Percentiles rank a stretch among this genome's conserved stretches.
Conservation (phyloP, 2,888 invertebrate species). For the Pristionchus entomophagus region DNA sequence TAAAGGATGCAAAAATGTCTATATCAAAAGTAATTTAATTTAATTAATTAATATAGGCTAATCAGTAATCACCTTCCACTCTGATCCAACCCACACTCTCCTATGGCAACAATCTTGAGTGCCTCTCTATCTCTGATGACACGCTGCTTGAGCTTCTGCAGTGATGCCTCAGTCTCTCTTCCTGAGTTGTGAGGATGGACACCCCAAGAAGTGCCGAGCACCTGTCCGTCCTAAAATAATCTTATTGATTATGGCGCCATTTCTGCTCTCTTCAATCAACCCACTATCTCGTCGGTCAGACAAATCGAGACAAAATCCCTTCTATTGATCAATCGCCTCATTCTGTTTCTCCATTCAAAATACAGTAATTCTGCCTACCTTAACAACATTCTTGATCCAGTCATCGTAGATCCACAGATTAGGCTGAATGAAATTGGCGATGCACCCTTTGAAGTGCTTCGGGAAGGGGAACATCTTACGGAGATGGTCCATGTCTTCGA, state of each 20-base stretch:
- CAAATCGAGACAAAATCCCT: not conserved
- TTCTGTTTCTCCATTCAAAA: not conserved
- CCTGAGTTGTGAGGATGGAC: slow-evolving; percentile 1
- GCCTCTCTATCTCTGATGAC: not conserved
- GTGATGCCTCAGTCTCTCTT: too few species aligned
- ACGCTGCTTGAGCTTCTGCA: not conserved
- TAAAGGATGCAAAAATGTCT: too few species aligned
- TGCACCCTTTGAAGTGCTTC: not conserved
- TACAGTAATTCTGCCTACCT: not conserved
- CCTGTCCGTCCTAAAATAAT: not conserved
- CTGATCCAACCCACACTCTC: slow-evolving; percentile 27
- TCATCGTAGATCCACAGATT: not conserved
- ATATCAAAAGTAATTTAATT: not conserved
- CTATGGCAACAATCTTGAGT: slow-evolving; percentile 7
- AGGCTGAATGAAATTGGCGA: slow-evolving; percentile 7
- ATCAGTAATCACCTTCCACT: not conserved
- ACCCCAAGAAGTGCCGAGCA: slow-evolving; percentile 11
- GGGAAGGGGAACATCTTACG: not conserved
- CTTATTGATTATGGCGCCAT: not conserved
- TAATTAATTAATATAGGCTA: not conserved
- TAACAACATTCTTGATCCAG: not conserved
- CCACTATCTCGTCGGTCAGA: not conserved
- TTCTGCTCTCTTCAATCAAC: not conserved
- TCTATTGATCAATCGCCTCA: too few species aligned
- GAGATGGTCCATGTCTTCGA: not conserved